phyloP scores from a whole-genome alignment of 1,140 invertebrate species.

The Marisa cornuarietis region DNA sequence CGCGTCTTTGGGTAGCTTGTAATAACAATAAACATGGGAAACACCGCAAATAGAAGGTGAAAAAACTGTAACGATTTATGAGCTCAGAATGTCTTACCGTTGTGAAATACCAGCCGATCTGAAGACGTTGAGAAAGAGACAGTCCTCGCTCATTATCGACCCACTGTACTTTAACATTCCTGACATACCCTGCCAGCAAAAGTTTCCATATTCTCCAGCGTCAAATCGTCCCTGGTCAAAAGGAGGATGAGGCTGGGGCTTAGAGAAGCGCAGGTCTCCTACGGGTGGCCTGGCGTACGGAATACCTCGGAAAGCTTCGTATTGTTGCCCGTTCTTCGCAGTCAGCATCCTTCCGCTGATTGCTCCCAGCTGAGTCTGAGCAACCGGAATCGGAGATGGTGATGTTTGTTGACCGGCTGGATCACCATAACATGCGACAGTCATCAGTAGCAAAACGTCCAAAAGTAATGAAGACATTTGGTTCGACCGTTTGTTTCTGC shows the following conservation, averaged over 20 bases:
- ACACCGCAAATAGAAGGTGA: no score
- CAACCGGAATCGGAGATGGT: no score
- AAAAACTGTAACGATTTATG: no score
- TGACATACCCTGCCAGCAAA: neutral
- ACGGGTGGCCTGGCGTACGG: conserved; percentile 75
- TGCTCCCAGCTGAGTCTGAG: neutral
- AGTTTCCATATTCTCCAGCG: neutral
- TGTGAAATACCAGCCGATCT: no score
- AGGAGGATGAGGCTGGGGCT: conserved; percentile 10
- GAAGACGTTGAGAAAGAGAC: conserved; percentile 90
- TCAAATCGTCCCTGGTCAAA: neutral
- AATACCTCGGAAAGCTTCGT: conserved; percentile 72
- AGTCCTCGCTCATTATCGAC: conserved; percentile 79
- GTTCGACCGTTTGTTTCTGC: no score
- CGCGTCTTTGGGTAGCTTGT: no score
- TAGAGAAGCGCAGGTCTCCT: conserved; percentile 71
- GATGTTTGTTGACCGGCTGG: no score
- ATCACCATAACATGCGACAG: no score
- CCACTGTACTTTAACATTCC: neutral
- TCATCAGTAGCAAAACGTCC: no score
- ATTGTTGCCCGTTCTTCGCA: neutral
- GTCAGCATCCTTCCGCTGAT: neutral
- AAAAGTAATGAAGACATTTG: no score
- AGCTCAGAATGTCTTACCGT: no score
- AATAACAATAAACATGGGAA: no score